phyloP scores from a whole-genome alignment of 2,113 vertebrate species.

The Scomber colias region DNA sequence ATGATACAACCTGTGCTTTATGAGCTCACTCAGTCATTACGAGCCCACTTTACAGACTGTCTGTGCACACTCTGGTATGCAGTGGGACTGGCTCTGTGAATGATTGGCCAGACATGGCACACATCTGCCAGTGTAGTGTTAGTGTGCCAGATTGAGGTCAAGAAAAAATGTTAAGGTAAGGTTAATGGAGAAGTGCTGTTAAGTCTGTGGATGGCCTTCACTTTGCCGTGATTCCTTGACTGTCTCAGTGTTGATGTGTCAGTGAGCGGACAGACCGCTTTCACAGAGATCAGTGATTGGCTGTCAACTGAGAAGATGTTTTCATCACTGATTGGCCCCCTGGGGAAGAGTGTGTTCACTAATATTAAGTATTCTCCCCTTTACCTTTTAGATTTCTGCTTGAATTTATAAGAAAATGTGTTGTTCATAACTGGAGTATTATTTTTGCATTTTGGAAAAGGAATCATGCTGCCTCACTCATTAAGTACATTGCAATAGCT shows the following conservation, averaged over 20 bases:
- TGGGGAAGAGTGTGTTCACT: not conserved
- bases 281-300: slow-evolving; percentile 20
- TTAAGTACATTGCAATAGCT: slow-evolving; percentile 57
- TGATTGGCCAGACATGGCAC: slow-evolving; percentile 32
- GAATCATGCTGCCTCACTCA: slow-evolving; percentile 68
- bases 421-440: slow-evolving; percentile 64
- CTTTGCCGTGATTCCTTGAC: slow-evolving; percentile 15
- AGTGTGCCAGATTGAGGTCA: slow-evolving; percentile 27
- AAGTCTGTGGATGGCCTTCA: slow-evolving; percentile 15
- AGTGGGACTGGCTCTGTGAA: slow-evolving; percentile 25
- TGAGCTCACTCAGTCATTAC: not conserved
- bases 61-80: not conserved
- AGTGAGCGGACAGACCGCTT: not conserved
- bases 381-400: slow-evolving; percentile 44
- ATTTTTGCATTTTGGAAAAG: slow-evolving; percentile 41
- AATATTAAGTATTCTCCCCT: slow-evolving; percentile 22
- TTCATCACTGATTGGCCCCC: slow-evolving; percentile 1
- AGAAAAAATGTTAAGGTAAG: slow-evolving; percentile 37
- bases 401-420: slow-evolving; percentile 48
- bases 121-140: slow-evolving; percentile 56
- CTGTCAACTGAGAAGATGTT: not conserved
- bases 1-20: slow-evolving; percentile 14
- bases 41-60: not conserved
- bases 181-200: slow-evolving; percentile 44
- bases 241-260: slow-evolving; percentile 19